Evolutionary conservation across 2,888 invertebrate species (phyloP), one percentile per base, ranked within the genome.

Genomic region (Drosophila gaucha): DNA sequence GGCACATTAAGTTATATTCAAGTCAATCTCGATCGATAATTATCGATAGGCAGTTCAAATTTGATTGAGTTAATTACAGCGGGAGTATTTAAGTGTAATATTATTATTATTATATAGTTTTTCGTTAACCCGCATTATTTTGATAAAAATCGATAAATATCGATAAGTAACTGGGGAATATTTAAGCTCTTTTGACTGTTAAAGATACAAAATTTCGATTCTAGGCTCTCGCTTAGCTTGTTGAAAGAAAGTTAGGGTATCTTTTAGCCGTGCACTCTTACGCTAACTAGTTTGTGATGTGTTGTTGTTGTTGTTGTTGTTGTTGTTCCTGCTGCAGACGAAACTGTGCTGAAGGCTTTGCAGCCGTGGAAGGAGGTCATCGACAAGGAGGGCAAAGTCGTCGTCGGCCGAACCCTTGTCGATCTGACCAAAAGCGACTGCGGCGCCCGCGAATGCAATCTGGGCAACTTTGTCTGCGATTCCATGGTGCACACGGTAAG

Each of bases 381-480:
- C 14, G 93, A 95, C 60, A 92, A 91, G 26, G 73, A 90, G 56
- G 94, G 94, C 0, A 92, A 91, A 1, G 89, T 92, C 60, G 90
- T 93, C n/a, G 86, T 96, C 3, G 96, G 96, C 0, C 73, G 69
- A 2, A 93, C 94, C 0, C 90, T 92, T 70, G 95, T 96, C 0
- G 89, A 92, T 12, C 89, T 97, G 33, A 92, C 93, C 1, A 93
- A 92, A 33, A 90, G 90, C 0, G 84, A 89, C 1, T 96, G 96
- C 76, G 87, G 93, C 1, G 91, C 91, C 9, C 86, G 83, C 0
- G 96, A 97, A 90, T 97, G 96, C 82, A 95, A 95, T 80, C 90
- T 96, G 46, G 97, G 96, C 24, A 95, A 94, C 88, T 94, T 96
- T 24, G 93, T 96, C 50, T 93, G 95, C 30, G 96, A 96, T 72